Base-by-base conservation (phyloP, 2,888 invertebrate genomes). In the Fabriciana adippe region DNA sequence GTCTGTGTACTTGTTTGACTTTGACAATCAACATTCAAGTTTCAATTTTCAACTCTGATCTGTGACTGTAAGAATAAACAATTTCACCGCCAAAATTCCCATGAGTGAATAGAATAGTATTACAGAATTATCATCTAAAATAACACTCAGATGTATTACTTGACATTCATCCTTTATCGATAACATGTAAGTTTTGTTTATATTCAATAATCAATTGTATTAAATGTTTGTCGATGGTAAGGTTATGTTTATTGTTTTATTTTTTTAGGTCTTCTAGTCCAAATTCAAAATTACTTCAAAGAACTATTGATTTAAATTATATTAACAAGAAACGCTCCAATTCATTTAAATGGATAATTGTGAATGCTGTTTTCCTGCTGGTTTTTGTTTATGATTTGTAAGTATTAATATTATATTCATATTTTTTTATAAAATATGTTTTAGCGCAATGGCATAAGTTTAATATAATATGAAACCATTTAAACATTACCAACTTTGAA, bases 351-450 rank as follows among this genome's bases (percentile, higher is more conserved):
- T 95, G 95, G 94, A 93, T 94, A 59, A 77, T 88, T 14, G 79
- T 95, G 16, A 95, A 95, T 78, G 85, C 90, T n/a, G 78, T 86
- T 13, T 75, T 95, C 41, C 83, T 95, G 45, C 76, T 93, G 15
- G 76, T 94, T 62, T 85, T 95, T 51, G 78, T 93, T 11, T 94
- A 94, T 78, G 95, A 95, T 79, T 85, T 95, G 95, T 95, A 84
- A 92, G 94, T 86, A 69, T 60, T 6, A 0, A 31, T 51, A 6
- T 50, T 18, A 11, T 15, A 26, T 56, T 31, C 8, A 31, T 35
- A 35, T 8, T 6, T 6, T 57, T 6, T 16, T 41, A 3, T 18
- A 3, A 13, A 35, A 45, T 14, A 21, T 14, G 3, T 41, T n/a
- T 41, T 35, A 8, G n/a, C n/a, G 35, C 8, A 35, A 35, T 35